phyloP scores from a whole-genome alignment of 2,113 vertebrate genomes.

The Phoenicopterus ruber region DNA sequence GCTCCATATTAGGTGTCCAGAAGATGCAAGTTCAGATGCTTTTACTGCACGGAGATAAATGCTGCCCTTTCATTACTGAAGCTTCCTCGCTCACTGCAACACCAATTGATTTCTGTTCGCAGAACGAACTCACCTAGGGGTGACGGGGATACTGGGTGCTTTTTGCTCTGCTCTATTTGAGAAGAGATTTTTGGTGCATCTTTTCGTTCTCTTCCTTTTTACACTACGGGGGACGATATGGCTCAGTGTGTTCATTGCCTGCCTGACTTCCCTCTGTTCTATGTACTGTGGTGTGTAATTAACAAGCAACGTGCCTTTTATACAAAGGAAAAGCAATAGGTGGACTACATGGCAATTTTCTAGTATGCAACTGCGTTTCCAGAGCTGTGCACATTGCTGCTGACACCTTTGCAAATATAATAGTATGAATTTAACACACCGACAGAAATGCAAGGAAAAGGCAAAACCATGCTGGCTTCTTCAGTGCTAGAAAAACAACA shows the following conservation, averaged over 20 bases:
- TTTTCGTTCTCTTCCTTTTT: slow-evolving; percentile 11
- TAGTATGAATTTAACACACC: slow-evolving; percentile 38
- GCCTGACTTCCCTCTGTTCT: slow-evolving; percentile 35
- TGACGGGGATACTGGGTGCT: background rate
- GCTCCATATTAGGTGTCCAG: background rate
- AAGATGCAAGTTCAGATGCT: background rate
- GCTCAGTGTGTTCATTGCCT: background rate
- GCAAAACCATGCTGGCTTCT: slow-evolving; percentile 36
- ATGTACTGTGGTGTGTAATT: slow-evolving; percentile 42
- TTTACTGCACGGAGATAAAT: background rate
- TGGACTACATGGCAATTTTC: slow-evolving; percentile 49
- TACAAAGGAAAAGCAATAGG: slow-evolving; percentile 37
- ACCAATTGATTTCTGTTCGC: background rate
- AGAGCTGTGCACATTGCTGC: slow-evolving; percentile 53
- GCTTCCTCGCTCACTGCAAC: background rate
- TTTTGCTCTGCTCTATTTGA: background rate
- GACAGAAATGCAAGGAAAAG: slow-evolving; percentile 30
- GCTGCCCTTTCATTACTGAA: background rate
- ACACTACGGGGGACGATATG: background rate
- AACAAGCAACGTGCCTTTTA: slow-evolving; percentile 24
- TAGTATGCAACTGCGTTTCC: slow-evolving; percentile 42
- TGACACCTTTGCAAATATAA: slow-evolving; percentile 33
- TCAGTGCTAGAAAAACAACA: slow-evolving; percentile 33
- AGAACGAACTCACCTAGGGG: background rate
- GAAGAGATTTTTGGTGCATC: background rate